A percentile compares a stretch with the other conserved stretches of the same genome.
Evolutionary conservation across 2,797 vertebrate species (phyloP).

Genomic region (Xyrichtys novacula): DNA sequence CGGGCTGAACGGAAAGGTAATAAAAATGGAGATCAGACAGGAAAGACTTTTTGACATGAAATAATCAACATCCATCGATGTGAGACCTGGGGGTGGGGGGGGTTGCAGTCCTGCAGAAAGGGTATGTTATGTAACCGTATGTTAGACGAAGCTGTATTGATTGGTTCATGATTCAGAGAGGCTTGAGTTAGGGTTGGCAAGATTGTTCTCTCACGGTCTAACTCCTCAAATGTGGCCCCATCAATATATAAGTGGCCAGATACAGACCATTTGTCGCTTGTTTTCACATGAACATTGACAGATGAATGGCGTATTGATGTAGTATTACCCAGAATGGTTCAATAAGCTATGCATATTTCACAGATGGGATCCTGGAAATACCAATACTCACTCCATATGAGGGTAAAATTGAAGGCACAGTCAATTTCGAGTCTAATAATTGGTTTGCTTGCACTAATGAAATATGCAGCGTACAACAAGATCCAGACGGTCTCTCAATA

Average conservation of each 20-base stretch:
- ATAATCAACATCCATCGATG: slow-evolving; percentile 40
- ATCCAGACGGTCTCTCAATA: slow-evolving; percentile 3
- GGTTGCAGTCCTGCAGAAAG: slow-evolving; percentile 11
- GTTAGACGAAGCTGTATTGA: slow-evolving; percentile 35
- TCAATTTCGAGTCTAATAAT: slow-evolving; percentile 10
- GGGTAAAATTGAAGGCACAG: background rate
- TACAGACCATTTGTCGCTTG: slow-evolving; percentile 7
- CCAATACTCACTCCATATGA: background rate
- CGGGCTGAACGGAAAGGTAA: background rate
- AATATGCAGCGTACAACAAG: background rate
- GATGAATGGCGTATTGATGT: slow-evolving; percentile 20
- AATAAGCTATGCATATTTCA: slow-evolving; percentile 34
- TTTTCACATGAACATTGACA: slow-evolving; percentile 6
- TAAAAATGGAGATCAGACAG: background rate
- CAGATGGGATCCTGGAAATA: slow-evolving; percentile 2
- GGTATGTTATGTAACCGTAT: slow-evolving; percentile 41
- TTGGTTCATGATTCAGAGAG: slow-evolving; percentile 15
- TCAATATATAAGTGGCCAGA: background rate
- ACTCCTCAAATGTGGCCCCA: background rate
- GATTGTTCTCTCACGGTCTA: background rate
- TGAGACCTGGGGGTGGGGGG: background rate
- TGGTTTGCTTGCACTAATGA: slow-evolving; percentile 15
- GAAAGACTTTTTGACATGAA: slow-evolving; percentile 16
- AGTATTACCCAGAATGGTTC: slow-evolving; percentile 22
- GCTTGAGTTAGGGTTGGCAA: slow-evolving; percentile 29